Evolutionary conservation across 2,797 vertebrate genomes (phyloP).

Genomic region (Dallia pectoralis): DNA sequence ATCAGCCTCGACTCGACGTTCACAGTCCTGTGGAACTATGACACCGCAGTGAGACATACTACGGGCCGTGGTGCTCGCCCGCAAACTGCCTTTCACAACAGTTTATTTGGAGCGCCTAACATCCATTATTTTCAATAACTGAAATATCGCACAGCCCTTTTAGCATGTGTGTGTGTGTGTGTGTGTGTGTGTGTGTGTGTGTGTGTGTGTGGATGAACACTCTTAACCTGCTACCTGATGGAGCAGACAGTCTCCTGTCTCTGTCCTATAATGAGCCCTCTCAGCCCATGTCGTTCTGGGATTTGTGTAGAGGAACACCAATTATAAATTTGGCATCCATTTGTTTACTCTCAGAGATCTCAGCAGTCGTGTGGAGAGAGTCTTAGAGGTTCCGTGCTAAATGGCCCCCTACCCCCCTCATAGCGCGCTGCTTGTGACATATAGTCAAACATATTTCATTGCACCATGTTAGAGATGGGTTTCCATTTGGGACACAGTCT

Average conservation of each 20-base stretch:
- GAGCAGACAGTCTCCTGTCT: background rate
- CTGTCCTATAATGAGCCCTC: background rate
- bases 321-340: slow-evolving; percentile 33
- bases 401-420: background rate
- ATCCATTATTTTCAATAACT: background rate
- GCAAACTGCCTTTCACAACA: background rate
- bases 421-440: too few species aligned
- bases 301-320: slow-evolving; percentile 22
- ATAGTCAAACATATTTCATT: background rate
- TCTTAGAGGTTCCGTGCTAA: background rate
- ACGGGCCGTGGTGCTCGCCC: background rate
- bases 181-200: too few species aligned
- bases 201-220: background rate
- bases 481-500: background rate
- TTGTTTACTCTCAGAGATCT: slow-evolving; percentile 28
- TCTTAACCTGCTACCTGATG: background rate
- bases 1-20: slow-evolving; percentile 17
- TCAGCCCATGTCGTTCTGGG: slow-evolving; percentile 11
- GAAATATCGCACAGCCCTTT: background rate
- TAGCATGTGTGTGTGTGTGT: background rate
- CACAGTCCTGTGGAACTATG: slow-evolving; percentile 7
- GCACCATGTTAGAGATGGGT: background rate
- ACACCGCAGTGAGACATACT: background rate
- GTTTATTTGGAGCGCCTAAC: background rate
- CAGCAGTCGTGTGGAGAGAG: background rate